These are phyloP conservation scores for Magallana angulata DNA, from an alignment of 1,140 invertebrate species.

Conservation along the genomic window DNA sequence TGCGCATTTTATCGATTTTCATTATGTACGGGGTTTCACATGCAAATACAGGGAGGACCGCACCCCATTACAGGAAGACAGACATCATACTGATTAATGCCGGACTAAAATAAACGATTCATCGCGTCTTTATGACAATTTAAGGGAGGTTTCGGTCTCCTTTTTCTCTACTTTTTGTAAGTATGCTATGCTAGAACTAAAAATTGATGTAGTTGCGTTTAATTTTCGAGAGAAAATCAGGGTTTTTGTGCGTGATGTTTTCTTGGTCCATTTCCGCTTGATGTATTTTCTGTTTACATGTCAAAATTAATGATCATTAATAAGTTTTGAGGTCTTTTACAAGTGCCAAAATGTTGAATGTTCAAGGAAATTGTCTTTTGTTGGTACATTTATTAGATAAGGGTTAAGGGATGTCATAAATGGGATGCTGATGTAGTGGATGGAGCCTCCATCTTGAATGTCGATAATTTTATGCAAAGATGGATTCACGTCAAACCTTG, in stretches of 20 bases:
- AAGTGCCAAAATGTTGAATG: background rate
- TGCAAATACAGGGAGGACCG: constrained; percentile 65
- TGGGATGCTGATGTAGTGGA: constrained; percentile 19
- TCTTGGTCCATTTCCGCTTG: constrained; percentile 27
- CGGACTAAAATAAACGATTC: constrained; percentile 52
- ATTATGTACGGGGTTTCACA: constrained; percentile 64
- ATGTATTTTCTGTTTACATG: constrained; percentile 26
- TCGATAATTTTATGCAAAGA: constrained; percentile 33
- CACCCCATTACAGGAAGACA: constrained; percentile 62
- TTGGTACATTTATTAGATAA: background rate
- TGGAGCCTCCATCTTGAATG: constrained; percentile 32
- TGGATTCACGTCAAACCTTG: background rate
- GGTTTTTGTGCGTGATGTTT: background rate
- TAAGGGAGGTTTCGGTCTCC: constrained; percentile 53
- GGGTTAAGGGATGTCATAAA: background rate
- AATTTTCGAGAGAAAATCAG: constrained; percentile 11
- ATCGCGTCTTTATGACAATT: constrained; percentile 52
- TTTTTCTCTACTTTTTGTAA: constrained; percentile 56
- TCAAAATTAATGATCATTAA: constrained; percentile 24
- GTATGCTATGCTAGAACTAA: constrained; percentile 36
- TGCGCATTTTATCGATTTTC: constrained; percentile 55
- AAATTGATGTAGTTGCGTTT: background rate
- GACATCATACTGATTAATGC: constrained; percentile 53
- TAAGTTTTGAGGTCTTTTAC: constrained; percentile 11
- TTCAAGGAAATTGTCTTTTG: background rate